Percentiles rank a stretch among this genome's conserved stretches.
Evolutionary conservation across 2,888 invertebrate species (phyloP).

Genomic region (Arenicola marina): DNA sequence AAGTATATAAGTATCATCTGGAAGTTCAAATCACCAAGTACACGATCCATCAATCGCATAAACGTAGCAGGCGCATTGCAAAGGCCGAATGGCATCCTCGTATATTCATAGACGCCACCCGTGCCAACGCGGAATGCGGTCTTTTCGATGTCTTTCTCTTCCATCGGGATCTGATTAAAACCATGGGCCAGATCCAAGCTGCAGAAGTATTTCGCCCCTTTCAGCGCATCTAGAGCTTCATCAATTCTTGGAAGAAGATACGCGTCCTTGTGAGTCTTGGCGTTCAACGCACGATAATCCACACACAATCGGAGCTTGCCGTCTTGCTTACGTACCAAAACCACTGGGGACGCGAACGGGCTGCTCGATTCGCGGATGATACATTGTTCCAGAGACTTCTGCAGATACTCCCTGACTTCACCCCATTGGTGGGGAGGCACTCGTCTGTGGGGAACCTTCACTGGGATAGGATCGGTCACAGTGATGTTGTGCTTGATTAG

Average conservation of each 20-base stretch:
- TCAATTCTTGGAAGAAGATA: slow-evolving; percentile 40
- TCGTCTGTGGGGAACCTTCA: no score
- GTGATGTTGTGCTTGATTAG: no score
- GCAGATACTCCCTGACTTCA: no score
- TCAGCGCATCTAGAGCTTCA: slow-evolving; percentile 33
- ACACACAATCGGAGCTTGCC: slow-evolving; percentile 34
- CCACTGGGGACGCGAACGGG: slow-evolving; percentile 35
- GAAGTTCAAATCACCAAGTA: slow-evolving; percentile 31
- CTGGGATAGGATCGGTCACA: no score
- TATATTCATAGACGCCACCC: slow-evolving; percentile 31
- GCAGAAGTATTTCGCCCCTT: slow-evolving; percentile 31
- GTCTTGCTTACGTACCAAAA: slow-evolving; percentile 33
- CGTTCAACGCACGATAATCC: slow-evolving; percentile 38
- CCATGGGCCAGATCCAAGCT: slow-evolving; percentile 34
- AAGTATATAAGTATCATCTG: slow-evolving; percentile 32
- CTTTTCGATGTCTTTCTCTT: slow-evolving; percentile 30
- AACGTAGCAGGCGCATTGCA: slow-evolving; percentile 34
- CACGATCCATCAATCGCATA: slow-evolving; percentile 31
- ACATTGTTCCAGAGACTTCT: no score
- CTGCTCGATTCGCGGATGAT: slow-evolving; percentile 13
- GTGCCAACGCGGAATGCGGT: slow-evolving; percentile 37
- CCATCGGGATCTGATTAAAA: slow-evolving; percentile 37
- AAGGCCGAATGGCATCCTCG: slow-evolving; percentile 32
- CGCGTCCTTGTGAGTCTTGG: slow-evolving; percentile 33
- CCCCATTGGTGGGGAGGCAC: no score